Conservation (phyloP, 2,797 vertebrate species). For the Cyclopterus lumpus region DNA sequence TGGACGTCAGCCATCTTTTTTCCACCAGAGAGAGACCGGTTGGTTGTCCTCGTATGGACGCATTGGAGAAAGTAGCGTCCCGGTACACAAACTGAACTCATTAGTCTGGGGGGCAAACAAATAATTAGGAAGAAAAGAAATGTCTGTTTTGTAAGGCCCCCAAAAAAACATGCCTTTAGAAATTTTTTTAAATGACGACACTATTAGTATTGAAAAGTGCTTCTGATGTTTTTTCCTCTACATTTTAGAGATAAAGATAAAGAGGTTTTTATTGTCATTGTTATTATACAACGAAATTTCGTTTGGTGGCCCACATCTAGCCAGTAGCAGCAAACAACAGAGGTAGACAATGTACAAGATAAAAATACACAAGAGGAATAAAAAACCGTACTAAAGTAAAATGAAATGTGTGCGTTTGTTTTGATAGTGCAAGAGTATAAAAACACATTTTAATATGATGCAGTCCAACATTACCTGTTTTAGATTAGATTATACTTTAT, state of each 20-base stretch:
- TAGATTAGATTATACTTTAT: too few species aligned
- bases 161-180: background rate
- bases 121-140: background rate
- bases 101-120: background rate
- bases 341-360: too few species aligned
- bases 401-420: too few species aligned
- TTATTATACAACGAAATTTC: too few species aligned
- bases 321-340: too few species aligned
- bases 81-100: background rate
- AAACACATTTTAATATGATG: background rate
- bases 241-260: too few species aligned
- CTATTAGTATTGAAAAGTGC: background rate
- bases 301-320: too few species aligned
- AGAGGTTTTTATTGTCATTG: too few species aligned
- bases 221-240: background rate
- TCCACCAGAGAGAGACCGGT: constrained; percentile 10
- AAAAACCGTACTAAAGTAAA: too few species aligned
- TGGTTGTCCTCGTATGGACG: background rate
- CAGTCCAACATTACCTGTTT: background rate
- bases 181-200: constrained; percentile 1
- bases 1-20: constrained; percentile 28
- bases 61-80: background rate
- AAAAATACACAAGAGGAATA: background rate
- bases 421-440: too few species aligned
- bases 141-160: background rate